These are phyloP conservation scores for Montipora capitata DNA, from an alignment of 92 coral and sea anemone genomes.

Conservation along the genomic window DNA sequence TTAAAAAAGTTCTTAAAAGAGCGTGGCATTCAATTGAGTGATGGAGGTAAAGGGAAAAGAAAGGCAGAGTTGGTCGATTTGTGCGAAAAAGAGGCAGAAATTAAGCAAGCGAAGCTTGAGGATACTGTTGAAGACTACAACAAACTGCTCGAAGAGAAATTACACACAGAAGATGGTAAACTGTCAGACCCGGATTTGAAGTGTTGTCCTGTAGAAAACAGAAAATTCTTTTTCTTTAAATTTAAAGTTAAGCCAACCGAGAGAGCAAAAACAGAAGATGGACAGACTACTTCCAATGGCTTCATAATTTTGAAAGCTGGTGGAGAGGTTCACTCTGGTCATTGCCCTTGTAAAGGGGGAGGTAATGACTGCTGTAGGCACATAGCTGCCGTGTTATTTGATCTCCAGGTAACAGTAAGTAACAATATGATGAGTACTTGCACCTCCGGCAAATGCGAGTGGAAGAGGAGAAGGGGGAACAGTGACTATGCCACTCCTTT, in stretches of 20 bases:
- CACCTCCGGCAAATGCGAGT: conserved; percentile 70
- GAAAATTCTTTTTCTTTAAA: conserved; percentile 48
- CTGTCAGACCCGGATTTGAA: conserved; percentile 12
- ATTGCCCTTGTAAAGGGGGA: conserved; percentile 77
- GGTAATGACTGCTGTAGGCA: conserved; percentile 80
- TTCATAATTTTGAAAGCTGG: conserved; percentile 51
- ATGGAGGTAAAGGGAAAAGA: no score
- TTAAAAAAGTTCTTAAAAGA: no score
- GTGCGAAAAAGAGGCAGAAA: no score
- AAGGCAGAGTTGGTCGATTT: no score
- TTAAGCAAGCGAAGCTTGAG: no score
- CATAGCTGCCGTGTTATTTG: conserved; percentile 74
- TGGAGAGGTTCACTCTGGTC: conserved; percentile 59
- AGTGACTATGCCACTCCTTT: conserved; percentile 53
- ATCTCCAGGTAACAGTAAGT: conserved; percentile 51
- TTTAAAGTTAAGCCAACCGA: conserved; percentile 72
- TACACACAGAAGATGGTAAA: no score
- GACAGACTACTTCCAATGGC: conserved; percentile 59
- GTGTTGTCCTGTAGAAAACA: conserved; percentile 37
- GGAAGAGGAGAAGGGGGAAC: conserved; percentile 51
- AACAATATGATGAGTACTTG: conserved; percentile 52
- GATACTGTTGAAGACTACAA: no score
- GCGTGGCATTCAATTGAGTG: no score
- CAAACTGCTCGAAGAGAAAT: no score
- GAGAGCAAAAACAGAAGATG: conserved; percentile 69